Evolutionary conservation across 2,797 vertebrate genomes (phyloP).

Genomic region (Telmatherina bonti): DNA sequence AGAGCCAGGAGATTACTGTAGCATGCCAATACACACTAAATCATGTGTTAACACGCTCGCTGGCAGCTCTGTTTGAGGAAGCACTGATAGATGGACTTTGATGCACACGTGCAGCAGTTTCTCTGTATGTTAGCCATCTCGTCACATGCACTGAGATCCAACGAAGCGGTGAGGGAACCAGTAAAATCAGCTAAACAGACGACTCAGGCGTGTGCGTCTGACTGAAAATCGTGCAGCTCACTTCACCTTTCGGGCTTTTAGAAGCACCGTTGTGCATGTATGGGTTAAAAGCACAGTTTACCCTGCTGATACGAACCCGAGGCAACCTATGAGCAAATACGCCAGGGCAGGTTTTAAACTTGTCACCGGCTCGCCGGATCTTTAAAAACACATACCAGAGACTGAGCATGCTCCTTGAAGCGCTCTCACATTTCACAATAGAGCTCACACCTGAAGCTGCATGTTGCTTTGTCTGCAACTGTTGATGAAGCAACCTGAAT

Average conservation of each 20-base stretch:
- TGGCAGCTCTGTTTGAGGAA: conserved; percentile 15
- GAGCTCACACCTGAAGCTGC: not conserved
- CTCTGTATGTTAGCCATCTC: not conserved
- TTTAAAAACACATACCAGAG: conserved; percentile 55
- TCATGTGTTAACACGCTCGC: conserved; percentile 64
- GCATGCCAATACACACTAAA: conserved; percentile 51
- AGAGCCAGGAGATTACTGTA: conserved; percentile 49
- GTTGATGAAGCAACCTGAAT: too few relatives aligned
- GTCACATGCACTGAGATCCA: not conserved
- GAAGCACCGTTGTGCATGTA: not conserved
- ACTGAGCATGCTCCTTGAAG: not conserved
- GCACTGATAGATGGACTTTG: not conserved
- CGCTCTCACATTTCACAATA: conserved; percentile 16
- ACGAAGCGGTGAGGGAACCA: not conserved
- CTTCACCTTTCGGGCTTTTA: not conserved
- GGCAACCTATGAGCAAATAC: conserved; percentile 15
- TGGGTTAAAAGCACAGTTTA: not conserved
- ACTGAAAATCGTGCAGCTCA: too few relatives aligned
- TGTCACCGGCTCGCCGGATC: conserved; percentile 13
- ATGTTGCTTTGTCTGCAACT: too few relatives aligned
- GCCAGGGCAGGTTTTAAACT: conserved; percentile 51
- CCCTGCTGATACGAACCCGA: conserved; percentile 15
- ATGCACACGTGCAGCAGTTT: not conserved
- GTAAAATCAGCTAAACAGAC: too few relatives aligned
- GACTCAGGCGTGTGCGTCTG: too few relatives aligned